Evolutionary conservation across 2,113 vertebrate genomes (phyloP).

Genomic region (Pelecanus crispus): DNA sequence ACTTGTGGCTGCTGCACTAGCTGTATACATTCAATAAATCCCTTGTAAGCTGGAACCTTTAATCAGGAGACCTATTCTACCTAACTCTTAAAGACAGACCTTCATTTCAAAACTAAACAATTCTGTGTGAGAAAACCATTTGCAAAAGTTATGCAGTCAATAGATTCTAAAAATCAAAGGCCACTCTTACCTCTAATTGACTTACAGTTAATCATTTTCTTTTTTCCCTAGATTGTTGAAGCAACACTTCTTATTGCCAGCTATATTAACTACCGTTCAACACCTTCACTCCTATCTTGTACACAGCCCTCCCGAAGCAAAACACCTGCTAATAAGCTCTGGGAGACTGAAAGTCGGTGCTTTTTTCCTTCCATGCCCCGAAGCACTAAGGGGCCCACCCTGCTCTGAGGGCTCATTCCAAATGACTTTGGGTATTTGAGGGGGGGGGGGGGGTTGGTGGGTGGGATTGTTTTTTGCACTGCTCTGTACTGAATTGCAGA

Average conservation of each 20-base stretch:
- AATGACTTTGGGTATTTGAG: background rate
- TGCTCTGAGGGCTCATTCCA: slow-evolving; percentile 71
- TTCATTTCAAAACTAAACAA: background rate
- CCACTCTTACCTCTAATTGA: background rate
- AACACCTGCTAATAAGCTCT: slow-evolving; percentile 57
- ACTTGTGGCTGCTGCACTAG: background rate
- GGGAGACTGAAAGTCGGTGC: slow-evolving; percentile 77
- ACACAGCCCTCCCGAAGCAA: slow-evolving; percentile 39
- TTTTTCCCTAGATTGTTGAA: slow-evolving; percentile 80
- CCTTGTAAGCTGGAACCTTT: background rate
- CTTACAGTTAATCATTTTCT: slow-evolving; percentile 15
- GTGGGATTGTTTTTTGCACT: background rate
- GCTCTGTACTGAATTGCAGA: background rate
- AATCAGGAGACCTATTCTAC: background rate
- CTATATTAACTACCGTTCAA: slow-evolving; percentile 82
- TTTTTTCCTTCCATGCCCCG: slow-evolving; percentile 76
- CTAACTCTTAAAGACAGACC: background rate
- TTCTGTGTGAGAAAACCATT: background rate
- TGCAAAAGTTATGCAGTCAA: background rate
- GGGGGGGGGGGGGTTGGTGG: background rate
- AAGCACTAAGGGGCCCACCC: slow-evolving; percentile 84
- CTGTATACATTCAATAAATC: background rate
- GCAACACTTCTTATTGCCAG: slow-evolving; percentile 87
- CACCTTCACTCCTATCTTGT: slow-evolving; percentile 48
- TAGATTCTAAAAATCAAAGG: slow-evolving; percentile 14